Base-by-base conservation (phyloP, 1,140 invertebrate genomes). In the Trichonephila inaurata region DNA sequence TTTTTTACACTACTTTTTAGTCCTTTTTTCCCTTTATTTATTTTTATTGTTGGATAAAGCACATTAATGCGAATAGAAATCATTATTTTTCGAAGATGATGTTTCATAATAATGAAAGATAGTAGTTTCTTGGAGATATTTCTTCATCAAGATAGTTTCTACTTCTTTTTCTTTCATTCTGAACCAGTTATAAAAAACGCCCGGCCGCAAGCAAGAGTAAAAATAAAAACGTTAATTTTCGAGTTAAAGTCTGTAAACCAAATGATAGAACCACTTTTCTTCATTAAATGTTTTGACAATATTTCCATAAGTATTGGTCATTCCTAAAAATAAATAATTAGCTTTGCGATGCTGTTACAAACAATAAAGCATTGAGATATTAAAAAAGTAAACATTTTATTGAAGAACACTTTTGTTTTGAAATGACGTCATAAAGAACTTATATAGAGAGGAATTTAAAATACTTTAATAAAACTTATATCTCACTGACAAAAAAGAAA, bases 1-100 rank as follows among this genome's bases (percentile, higher is more conserved):
- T 83, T 51, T 51, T 61, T 82, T 82, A 81, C 33, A 44, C 44
- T 77, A 58, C 69, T 82, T 91, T 44, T 81, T 82, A 40, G 33
- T 89, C 51, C 86, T 33, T 72, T 77, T 44, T 33, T 90, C 24
- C 44, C 14, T 77, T 8, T 44, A n/a, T 77, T 91, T 91, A 83
- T 91, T 91, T 60, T 81, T 91, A 24, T 91, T 82, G 72, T 83
- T 91, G n/a, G 33, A 77, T 33, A 87, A 33, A 89, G 88, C 40
- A 72, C 72, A 91, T 82, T 62, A 62, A 44, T 81, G 44, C 72
- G 89, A 61, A 91, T 61, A 44, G 88, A 60, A 82, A 83, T 91
- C 89, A 91, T 91, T 91, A 91, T 61, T 91, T 91, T 61, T 91
- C 77, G 58, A 40, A 66, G 88, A 90, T 90, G 86, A 66, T 88